These are phyloP conservation scores for Dynastes grantii DNA, from an alignment of 2,888 invertebrate species.

Conservation along the genomic window DNA sequence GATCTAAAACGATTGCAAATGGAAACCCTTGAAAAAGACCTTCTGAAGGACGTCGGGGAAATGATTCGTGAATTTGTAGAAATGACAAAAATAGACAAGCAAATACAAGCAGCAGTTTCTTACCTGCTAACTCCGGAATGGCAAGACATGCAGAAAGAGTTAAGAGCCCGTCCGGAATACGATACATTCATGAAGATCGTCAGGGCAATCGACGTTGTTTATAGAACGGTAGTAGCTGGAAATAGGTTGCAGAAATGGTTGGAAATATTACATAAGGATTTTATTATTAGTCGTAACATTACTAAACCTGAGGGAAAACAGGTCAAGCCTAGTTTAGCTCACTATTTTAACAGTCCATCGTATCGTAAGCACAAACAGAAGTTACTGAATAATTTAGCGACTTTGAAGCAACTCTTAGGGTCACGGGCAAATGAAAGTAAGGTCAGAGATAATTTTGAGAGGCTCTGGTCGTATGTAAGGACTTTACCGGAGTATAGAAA, in stretches of 20 bases:
- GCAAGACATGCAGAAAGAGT: not conserved
- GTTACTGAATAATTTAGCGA: not conserved
- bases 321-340: too few species aligned
- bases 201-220: not conserved
- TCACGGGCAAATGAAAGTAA: not conserved
- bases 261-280: not conserved
- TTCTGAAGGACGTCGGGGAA: not conserved
- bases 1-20: not conserved
- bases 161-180: not conserved
- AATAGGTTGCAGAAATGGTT: not conserved
- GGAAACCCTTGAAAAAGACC: not conserved
- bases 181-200: not conserved
- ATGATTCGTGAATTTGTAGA: not conserved
- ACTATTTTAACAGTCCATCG: not conserved
- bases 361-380: not conserved
- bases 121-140: not conserved
- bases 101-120: not conserved
- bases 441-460: not conserved
- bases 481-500: not conserved
- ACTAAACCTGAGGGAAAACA: too few species aligned
- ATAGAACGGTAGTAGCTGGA: not conserved
- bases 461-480: not conserved
- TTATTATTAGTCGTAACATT: not conserved
- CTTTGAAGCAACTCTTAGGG: constrained; percentile 2
- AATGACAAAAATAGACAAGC: not conserved